Evolutionary conservation across 53 echinoderm and acorn worm species (phyloP).

Genomic region (Holothuria leucospilota): DNA sequence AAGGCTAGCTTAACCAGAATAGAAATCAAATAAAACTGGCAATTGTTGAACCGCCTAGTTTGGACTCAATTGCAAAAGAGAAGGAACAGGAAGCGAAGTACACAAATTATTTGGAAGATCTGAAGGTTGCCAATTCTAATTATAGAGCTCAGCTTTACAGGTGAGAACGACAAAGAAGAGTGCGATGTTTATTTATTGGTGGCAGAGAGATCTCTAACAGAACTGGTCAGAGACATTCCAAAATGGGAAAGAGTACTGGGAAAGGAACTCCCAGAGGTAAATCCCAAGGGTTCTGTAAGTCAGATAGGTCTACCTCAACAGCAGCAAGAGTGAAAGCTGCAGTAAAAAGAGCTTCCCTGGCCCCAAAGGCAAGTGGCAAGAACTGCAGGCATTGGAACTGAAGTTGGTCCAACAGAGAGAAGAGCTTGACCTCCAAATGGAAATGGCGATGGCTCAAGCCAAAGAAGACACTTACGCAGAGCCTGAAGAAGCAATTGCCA

Average conservation of each 20-base stretch:
- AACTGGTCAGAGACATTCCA: constrained; percentile 1
- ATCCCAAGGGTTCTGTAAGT: constrained; percentile 4
- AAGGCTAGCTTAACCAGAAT: too few relatives aligned
- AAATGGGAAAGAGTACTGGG: not conserved
- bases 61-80: not conserved
- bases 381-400: not conserved
- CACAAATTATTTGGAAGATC: not conserved
- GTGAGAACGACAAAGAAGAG: not conserved
- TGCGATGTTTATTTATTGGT: not conserved
- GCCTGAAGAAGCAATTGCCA: not conserved
- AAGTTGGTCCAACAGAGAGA: constrained; percentile 1
- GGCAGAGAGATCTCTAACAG: not conserved
- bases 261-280: constrained; percentile 6
- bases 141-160: constrained; percentile 4
- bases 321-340: not conserved
- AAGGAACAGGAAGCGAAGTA: not conserved
- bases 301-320: not conserved
- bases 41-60: too few relatives aligned
- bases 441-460: constrained; percentile 4
- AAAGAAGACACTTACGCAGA: not conserved
- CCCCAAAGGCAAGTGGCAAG: not conserved
- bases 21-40: too few relatives aligned
- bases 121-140: constrained; percentile 6
- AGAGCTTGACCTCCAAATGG: constrained; percentile 4
- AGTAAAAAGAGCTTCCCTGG: not conserved